Conservation (phyloP, 2,113 vertebrate genomes). For the Vombatus ursinus region DNA sequence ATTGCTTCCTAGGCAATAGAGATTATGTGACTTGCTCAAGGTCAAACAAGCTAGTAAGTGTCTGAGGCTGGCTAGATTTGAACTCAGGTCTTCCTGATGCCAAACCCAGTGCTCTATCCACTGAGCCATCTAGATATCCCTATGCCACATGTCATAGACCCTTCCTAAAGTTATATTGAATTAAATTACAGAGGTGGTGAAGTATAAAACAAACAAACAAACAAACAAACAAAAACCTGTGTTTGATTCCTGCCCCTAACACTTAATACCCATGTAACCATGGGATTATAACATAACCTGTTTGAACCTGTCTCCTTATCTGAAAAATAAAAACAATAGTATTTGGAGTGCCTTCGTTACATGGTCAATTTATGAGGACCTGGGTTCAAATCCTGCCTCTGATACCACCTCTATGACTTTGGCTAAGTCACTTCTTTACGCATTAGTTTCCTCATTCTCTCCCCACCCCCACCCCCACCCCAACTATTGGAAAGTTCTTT, state of each 20-base stretch:
- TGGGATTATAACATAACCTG: background rate
- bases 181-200: background rate
- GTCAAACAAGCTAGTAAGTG: too few species aligned
- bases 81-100: too few species aligned
- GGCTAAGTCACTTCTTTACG: background rate
- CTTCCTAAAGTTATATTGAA: background rate
- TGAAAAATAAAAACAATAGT: background rate
- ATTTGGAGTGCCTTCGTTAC: background rate
- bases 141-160: background rate
- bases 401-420: background rate
- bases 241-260: background rate
- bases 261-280: background rate
- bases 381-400: background rate
- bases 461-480: background rate
- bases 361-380: background rate
- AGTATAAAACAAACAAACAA: background rate
- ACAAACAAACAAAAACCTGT: too few species aligned
- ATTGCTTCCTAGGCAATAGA: too few species aligned
- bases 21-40: too few species aligned
- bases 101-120: too few species aligned
- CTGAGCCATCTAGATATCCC: too few species aligned
- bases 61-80: too few species aligned
- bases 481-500: slow-evolving; percentile 40
- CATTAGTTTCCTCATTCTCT: background rate
- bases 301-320: background rate